These are phyloP conservation scores for Parnassius orleans DNA, from an alignment of 2,888 invertebrate species.

Conservation along the genomic window DNA sequence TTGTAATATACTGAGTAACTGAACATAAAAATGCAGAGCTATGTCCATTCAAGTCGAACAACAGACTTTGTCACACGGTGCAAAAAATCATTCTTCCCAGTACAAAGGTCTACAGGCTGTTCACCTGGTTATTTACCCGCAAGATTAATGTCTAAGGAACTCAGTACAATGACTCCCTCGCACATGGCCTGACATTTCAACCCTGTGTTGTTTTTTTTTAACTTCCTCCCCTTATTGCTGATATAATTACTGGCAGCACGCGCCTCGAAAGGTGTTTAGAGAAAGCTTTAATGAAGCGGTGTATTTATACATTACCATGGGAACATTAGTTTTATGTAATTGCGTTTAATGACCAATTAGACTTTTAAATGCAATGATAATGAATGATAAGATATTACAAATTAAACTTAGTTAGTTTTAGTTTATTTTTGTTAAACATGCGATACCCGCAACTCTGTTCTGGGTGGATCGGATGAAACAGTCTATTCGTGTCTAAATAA, in stretches of 20 bases:
- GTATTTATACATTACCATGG: slow-evolving; percentile 34
- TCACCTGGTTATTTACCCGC: slow-evolving; percentile 68
- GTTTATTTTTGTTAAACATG: too few species aligned
- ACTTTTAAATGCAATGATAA: neutral
- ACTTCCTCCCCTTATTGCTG: slow-evolving; percentile 66
- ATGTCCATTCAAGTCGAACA: slow-evolving; percentile 8
- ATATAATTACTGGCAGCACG: slow-evolving; percentile 62
- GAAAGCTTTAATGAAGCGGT: slow-evolving; percentile 68
- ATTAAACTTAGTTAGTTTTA: too few species aligned
- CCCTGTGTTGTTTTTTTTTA: slow-evolving; percentile 54
- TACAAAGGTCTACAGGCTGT: slow-evolving; percentile 50
- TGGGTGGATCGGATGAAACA: too few species aligned
- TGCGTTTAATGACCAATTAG: slow-evolving; percentile 1
- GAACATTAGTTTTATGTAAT: slow-evolving; percentile 26
- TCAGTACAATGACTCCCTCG: slow-evolving; percentile 64
- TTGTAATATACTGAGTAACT: too few species aligned
- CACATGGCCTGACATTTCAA: slow-evolving; percentile 67
- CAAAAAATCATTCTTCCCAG: slow-evolving; percentile 11
- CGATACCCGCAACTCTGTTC: too few species aligned
- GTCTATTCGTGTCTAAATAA: too few species aligned
- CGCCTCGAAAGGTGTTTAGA: slow-evolving; percentile 71
- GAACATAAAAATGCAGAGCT: neutral
- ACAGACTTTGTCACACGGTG: neutral
- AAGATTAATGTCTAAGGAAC: slow-evolving; percentile 72
- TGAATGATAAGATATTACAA: too few species aligned